Evolutionary conservation across 2,113 vertebrate genomes (phyloP).

Genomic region (Gobius niger): DNA sequence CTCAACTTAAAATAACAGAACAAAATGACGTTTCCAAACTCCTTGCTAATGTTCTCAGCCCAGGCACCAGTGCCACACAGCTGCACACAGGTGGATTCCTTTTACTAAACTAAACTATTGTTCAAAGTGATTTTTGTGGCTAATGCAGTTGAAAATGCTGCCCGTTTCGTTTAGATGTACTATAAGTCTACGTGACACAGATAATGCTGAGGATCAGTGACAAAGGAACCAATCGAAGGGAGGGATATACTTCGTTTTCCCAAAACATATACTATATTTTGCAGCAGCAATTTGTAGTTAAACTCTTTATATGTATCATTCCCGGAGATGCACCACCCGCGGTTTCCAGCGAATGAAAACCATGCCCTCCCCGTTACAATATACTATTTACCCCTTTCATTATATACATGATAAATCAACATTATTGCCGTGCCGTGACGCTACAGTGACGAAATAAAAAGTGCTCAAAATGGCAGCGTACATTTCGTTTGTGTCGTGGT

Average conservation of each 20-base stretch:
- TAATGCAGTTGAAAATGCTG: neutral
- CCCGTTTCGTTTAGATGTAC: neutral
- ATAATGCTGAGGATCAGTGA: constrained; percentile 14
- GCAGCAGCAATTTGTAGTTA: constrained; percentile 35
- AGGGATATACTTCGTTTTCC: constrained; percentile 48
- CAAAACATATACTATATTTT: constrained; percentile 52
- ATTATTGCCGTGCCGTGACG: constrained; percentile 56
- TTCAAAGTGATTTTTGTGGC: neutral
- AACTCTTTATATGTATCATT: constrained; percentile 62
- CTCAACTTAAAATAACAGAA: no score
- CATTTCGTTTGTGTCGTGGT: constrained; percentile 41
- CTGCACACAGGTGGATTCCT: neutral
- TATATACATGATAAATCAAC: constrained; percentile 34
- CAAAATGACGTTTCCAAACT: no score
- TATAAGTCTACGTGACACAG: neutral
- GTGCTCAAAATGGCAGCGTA: constrained; percentile 15
- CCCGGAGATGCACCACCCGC: constrained; percentile 39
- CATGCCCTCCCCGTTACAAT: constrained; percentile 17
- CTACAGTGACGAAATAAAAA: constrained; percentile 27
- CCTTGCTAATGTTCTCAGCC: neutral
- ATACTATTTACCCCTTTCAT: neutral
- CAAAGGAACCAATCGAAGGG: constrained; percentile 71
- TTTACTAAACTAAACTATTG: neutral
- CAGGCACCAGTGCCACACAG: neutral
- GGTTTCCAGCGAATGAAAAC: constrained; percentile 14